Base-by-base conservation (phyloP, 2,888 invertebrate genomes). In the Diachrysia chrysitis region DNA sequence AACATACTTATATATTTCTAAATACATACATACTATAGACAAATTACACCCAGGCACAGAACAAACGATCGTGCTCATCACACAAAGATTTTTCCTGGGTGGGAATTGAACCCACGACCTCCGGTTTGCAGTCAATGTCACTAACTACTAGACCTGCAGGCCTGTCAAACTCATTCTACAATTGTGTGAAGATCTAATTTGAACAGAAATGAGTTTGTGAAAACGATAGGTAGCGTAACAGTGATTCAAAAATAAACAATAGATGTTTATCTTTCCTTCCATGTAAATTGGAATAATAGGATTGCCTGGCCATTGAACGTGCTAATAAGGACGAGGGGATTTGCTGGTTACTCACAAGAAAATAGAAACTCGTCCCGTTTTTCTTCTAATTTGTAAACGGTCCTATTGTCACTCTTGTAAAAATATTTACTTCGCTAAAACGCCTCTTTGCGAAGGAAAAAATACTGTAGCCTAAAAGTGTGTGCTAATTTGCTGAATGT, bases 341-440 rank as follows among this genome's bases (percentile, higher is more conserved):
- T 42, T 6, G n/a, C n/a, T n/a, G n/a, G n/a, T n/a, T 7, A 42
- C 42, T 42, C 42, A 51, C 21, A 21, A 51, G 19, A 51, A 51
- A 51, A 51, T 51, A 21, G 48, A 14, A 48, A 17, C 48, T 51
- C 48, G 12, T 51, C 19, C 10, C 19, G 48, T 21, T 17, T 48
- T 17, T 17, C 10, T 19, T 19, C 48, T 51, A 51, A 51, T 51
- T 51, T 51, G 48, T 51, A 51, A 51, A 51, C 48, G 48, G 19
- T 19, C 19, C 19, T 42, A 19, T 51, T 51, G 48, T 51, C 19
- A 51, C 19, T 51, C 12, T 21, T 21, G 21, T 21, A 51, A 51
- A 51, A 21, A 51, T 51, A 51, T 51, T 51, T 51, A 51, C 48
- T 48, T 48, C 12, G 10, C 48, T 19, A 19, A 48, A 17, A 19